Conservation (phyloP, 2,797 vertebrate genomes). For the Lithobates sylvaticus region DNA sequence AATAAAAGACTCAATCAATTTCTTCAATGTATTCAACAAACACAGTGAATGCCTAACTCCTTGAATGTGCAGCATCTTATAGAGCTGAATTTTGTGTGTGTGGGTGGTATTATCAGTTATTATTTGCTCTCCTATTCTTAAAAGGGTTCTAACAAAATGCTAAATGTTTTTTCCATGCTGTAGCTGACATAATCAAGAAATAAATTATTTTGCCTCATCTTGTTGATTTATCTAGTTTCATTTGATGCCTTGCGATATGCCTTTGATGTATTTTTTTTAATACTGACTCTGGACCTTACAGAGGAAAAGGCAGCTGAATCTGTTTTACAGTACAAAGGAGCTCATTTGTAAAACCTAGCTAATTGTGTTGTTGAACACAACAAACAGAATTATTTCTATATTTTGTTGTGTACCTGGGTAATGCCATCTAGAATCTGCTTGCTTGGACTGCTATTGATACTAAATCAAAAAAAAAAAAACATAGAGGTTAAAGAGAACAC, state of each 20-base stretch:
- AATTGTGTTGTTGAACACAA: no score
- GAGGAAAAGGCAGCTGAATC: neutral
- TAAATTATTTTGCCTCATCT: neutral
- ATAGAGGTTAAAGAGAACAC: no score
- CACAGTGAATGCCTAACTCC: slow-evolving; percentile 69
- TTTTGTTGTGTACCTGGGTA: no score
- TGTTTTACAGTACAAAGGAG: neutral
- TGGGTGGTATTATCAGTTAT: slow-evolving; percentile 10
- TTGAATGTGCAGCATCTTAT: slow-evolving; percentile 65
- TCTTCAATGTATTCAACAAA: slow-evolving; percentile 68
- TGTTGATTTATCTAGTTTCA: neutral
- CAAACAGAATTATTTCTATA: no score
- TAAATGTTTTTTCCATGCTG: slow-evolving; percentile 2
- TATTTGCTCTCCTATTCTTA: slow-evolving; percentile 21
- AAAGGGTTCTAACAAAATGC: slow-evolving; percentile 22
- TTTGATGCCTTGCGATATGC: neutral
- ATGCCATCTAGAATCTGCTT: no score
- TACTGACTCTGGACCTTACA: neutral
- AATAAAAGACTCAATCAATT: slow-evolving; percentile 71
- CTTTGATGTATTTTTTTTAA: neutral
- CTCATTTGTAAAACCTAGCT: neutral
- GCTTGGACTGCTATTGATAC: no score
- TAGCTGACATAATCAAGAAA: slow-evolving; percentile 15
- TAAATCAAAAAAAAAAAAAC: no score
- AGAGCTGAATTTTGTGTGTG: slow-evolving; percentile 18